Base-by-base conservation (phyloP, 2,888 invertebrate genomes). In the Drosophila melanosoma region DNA sequence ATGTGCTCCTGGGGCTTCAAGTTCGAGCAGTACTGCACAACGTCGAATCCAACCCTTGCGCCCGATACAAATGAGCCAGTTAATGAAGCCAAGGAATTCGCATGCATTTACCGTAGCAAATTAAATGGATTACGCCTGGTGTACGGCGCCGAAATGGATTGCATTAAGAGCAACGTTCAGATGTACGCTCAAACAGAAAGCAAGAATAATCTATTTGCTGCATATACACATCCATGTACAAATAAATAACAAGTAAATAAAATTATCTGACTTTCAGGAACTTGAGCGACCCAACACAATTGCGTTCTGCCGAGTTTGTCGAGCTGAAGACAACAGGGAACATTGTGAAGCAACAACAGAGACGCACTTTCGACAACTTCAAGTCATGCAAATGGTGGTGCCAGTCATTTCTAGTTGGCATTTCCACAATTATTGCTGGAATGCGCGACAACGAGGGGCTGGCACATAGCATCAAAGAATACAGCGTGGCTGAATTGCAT, bases 1-100 rank as follows among this genome's bases (percentile, higher is more conserved):
- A 81, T 90, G 90, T 85, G 88, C 53, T 83, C 90, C 1, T 87
- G 87, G 87, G 87, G 90, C 17, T 87, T 78, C n/a, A 87, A 90
- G 33, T 87, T 87, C 32, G 87, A 87, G 33, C 87, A 90, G 51
- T 88, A 69, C 32, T 54, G 83, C 33, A 70, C 70, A 7, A 45
- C 71, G 1, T 11, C 15, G 0, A 29, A 62, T 8, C 82, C 87
- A 7, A 17, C 45, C 2, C 33, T 26, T 7, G 26, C 52, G 8
- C 86, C 86, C 5, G 62, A 62, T 1, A 90, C 83, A 4, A 54
- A 61, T 38, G 36, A 12, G 2, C 77, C 86, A 0, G 88, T 90
- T 0, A 59, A 76, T 57, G 87, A 87, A 48, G n/a, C 32, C 11
- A 45, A 53, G 1, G 86, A 90, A 52, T 77, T 88, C 1, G 38